Evolutionary conservation across 1,140 invertebrate species (phyloP).

Genomic region (Calycopis cecrops): DNA sequence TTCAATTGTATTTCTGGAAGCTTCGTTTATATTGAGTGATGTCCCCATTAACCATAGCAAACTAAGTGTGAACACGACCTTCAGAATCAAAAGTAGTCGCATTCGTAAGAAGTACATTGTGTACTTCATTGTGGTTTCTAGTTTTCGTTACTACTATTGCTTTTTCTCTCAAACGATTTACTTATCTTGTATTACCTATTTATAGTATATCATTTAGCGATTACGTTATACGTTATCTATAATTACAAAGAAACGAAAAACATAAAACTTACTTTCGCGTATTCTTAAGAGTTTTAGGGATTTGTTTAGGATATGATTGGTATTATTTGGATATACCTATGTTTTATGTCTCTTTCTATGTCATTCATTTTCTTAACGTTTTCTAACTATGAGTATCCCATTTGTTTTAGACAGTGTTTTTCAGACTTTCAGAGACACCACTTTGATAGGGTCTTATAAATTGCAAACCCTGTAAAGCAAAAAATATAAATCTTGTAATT

Average conservation of each 20-base stretch:
- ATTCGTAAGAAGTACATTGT: slow-evolving; percentile 81
- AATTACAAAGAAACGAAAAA: slow-evolving; percentile 69
- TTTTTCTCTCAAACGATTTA: too few species aligned
- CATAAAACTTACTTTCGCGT: slow-evolving; percentile 57
- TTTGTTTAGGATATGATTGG: slow-evolving; percentile 61
- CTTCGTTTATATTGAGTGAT: slow-evolving; percentile 85
- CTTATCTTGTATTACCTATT: slow-evolving; percentile 14
- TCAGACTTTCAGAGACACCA: slow-evolving; percentile 55
- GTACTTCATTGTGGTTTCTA: slow-evolving; percentile 54
- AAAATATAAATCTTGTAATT: not conserved
- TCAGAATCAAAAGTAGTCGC: slow-evolving; percentile 88
- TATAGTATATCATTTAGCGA: slow-evolving; percentile 55
- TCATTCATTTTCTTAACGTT: slow-evolving; percentile 40
- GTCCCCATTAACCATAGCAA: slow-evolving; percentile 90
- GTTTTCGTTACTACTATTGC: slow-evolving; percentile 19
- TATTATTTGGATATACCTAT: slow-evolving; percentile 29
- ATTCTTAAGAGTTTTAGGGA: slow-evolving; percentile 38
- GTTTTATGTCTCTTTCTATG: too few species aligned
- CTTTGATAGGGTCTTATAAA: slow-evolving; percentile 34
- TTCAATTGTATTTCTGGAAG: slow-evolving; percentile 71
- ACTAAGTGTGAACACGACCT: slow-evolving; percentile 84
- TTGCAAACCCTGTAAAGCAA: not conserved
- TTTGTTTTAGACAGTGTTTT: slow-evolving; percentile 42
- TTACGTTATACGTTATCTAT: slow-evolving; percentile 51
- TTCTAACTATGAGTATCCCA: slow-evolving; percentile 30